Percentiles rank a stretch among this genome's conserved stretches.
phyloP scores from a whole-genome alignment of 2,113 vertebrate species.

The Probosciger aterrimus region DNA sequence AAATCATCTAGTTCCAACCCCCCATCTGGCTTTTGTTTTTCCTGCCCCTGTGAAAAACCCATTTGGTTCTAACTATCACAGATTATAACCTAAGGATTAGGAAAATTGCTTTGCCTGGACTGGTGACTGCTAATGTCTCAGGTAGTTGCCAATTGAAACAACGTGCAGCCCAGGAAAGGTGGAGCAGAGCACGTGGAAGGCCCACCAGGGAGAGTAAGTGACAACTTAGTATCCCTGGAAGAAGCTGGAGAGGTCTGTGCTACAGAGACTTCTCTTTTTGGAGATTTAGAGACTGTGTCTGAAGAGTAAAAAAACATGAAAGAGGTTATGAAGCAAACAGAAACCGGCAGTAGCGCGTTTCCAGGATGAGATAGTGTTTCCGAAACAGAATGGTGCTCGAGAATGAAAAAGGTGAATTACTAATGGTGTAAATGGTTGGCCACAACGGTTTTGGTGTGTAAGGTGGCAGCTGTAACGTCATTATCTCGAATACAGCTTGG shows the following conservation, averaged over 20 bases:
- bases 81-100: neutral
- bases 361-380: neutral
- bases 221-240: neutral
- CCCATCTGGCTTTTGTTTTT: neutral
- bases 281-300: neutral
- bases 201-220: neutral
- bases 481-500: neutral
- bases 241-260: neutral
- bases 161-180: neutral
- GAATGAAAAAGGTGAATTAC: neutral
- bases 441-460: neutral
- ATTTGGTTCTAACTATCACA: neutral
- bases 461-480: neutral
- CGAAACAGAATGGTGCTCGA: neutral
- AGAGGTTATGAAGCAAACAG: neutral
- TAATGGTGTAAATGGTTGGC: neutral
- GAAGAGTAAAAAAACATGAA: neutral
- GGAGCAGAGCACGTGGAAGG: neutral
- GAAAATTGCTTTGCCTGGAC: neutral
- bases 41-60: neutral
- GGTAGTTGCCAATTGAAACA: rapidly evolving
- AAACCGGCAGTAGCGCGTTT: rapidly evolving
- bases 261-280: neutral
- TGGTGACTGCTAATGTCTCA: neutral
- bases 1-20: neutral